Percentiles rank a stretch among this genome's conserved stretches.
Conservation (phyloP, 2,797 vertebrate genomes). For the Muraenolepis orangiensis region DNA sequence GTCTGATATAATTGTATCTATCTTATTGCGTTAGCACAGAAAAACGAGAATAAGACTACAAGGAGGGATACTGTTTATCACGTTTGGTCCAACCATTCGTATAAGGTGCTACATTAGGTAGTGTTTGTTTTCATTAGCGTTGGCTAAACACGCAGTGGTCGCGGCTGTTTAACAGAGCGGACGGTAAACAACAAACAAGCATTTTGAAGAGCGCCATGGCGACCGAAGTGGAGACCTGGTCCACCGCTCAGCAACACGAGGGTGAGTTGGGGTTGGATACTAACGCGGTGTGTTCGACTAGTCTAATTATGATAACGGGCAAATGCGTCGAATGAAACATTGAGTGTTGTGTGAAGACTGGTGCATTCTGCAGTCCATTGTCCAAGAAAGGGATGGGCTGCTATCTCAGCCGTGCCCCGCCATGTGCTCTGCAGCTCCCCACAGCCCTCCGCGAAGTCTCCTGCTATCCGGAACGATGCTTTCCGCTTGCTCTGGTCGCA, state of each 20-base stretch:
- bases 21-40: not conserved
- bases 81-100: not conserved
- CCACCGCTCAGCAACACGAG: slow-evolving; percentile 56
- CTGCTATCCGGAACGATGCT: not conserved
- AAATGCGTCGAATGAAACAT: not conserved
- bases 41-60: not conserved
- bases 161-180: not conserved
- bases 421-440: slow-evolving; percentile 65
- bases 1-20: not conserved
- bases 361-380: slow-evolving; percentile 46
- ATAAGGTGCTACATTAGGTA: slow-evolving; percentile 18
- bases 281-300: not conserved
- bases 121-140: slow-evolving; percentile 11
- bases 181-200: slow-evolving; percentile 9
- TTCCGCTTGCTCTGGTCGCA: not conserved
- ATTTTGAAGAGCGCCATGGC: slow-evolving; percentile 67
- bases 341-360: slow-evolving; percentile 1
- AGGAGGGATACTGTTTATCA: not conserved
- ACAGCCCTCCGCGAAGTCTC: not conserved
- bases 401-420: slow-evolving; percentile 53
- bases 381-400: slow-evolving; percentile 61
- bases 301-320: not conserved
- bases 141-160: not conserved
- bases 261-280: slow-evolving; percentile 60
- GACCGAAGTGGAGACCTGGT: slow-evolving; percentile 74